A percentile compares a stretch with the other conserved stretches of the same genome.
phyloP scores from a whole-genome alignment of 2,888 invertebrate species.

The Cerceris ruficornis region DNA sequence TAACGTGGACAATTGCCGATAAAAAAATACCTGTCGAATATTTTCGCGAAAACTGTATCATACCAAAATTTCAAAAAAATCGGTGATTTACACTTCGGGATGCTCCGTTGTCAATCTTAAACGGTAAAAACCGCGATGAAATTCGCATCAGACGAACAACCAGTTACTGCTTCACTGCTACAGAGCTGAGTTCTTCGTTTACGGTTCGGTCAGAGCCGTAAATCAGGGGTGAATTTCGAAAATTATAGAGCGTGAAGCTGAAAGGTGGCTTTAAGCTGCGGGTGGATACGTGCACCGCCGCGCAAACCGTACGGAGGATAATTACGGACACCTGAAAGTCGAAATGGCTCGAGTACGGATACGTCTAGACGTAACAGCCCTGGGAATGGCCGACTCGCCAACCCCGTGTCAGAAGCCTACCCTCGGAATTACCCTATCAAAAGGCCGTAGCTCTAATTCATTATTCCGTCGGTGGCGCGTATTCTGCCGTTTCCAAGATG shows the following conservation, averaged over 20 bases:
- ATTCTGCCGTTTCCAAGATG: slow-evolving; percentile 39
- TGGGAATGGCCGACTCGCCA: slow-evolving; percentile 69
- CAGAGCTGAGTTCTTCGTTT: slow-evolving; percentile 11
- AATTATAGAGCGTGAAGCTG: slow-evolving; percentile 76
- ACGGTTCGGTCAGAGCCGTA: slow-evolving; percentile 58
- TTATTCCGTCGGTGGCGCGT: slow-evolving; percentile 51
- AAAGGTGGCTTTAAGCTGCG: slow-evolving; percentile 67
- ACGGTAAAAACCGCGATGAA: neutral
- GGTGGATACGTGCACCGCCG: slow-evolving; percentile 57
- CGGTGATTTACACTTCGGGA: no score
- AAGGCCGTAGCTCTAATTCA: slow-evolving; percentile 62
- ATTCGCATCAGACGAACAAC: neutral
- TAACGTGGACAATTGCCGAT: no score
- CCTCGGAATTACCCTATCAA: slow-evolving; percentile 75
- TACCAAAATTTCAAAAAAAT: no score
- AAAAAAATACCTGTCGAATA: no score
- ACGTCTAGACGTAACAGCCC: slow-evolving; percentile 75
- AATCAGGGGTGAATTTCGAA: slow-evolving; percentile 76
- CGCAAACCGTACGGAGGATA: slow-evolving; percentile 66
- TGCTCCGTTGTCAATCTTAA: no score
- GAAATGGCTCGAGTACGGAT: slow-evolving; percentile 68
- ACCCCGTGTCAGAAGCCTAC: slow-evolving; percentile 69
- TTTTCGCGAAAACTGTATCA: no score
- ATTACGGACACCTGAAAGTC: slow-evolving; percentile 78
- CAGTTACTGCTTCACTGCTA: slow-evolving; percentile 2